These are phyloP conservation scores for Homalodisca vitripennis DNA, from an alignment of 1,140 invertebrate genomes.

Conservation along the genomic window DNA sequence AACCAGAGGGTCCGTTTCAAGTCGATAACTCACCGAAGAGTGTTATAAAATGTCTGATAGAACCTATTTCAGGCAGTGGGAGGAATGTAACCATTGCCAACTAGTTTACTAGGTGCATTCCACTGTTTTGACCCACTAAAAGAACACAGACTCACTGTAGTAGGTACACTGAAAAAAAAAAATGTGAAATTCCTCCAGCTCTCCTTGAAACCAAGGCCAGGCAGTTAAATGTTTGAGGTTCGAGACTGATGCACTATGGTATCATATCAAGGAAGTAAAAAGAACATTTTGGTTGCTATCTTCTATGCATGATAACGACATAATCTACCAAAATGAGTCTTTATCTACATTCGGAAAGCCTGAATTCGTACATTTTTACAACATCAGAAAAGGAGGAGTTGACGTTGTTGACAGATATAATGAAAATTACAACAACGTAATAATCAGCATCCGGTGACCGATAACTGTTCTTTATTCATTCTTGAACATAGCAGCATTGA, in stretches of 20 bases:
- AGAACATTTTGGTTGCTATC: neutral
- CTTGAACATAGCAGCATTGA: constrained; percentile 43
- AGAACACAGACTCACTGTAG: constrained; percentile 43
- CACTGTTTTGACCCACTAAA: neutral
- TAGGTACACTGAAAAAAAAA: constrained; percentile 45
- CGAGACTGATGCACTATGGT: neutral
- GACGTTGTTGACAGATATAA: constrained; percentile 44
- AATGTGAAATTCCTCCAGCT: constrained; percentile 45
- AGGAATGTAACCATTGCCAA: constrained; percentile 45
- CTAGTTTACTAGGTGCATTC: constrained; percentile 41
- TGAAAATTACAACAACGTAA: constrained; percentile 40
- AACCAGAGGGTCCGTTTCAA: constrained; percentile 38
- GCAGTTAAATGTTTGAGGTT: neutral
- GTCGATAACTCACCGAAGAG: constrained; percentile 43
- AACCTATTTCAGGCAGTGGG: constrained; percentile 39
- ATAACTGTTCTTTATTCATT: constrained; percentile 43
- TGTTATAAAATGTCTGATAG: constrained; percentile 36
- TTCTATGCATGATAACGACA: neutral
- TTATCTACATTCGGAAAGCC: constrained; percentile 35
- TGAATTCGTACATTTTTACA: constrained; percentile 44
- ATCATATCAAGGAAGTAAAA: neutral
- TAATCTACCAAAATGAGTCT: neutral
- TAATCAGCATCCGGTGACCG: constrained; percentile 44
- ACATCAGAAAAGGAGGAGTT: constrained; percentile 43
- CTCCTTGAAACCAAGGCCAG: constrained; percentile 35